Evolutionary conservation across 2,888 invertebrate species (phyloP), one percentile per base, ranked within the genome.

Genomic region (Cataglyphis altisquamis): DNA sequence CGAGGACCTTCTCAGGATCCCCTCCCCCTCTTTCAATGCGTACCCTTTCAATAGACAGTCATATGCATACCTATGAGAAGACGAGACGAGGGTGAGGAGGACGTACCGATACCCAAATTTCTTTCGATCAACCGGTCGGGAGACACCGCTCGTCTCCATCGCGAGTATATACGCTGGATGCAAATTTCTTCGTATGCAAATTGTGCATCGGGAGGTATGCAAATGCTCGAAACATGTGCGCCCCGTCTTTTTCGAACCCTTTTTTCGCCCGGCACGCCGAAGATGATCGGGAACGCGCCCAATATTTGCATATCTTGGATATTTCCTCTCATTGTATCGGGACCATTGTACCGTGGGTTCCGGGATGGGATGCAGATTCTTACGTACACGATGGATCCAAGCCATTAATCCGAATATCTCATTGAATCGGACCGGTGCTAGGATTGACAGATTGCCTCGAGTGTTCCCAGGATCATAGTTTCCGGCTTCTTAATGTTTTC

Each of bases 321-420:
- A 93, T 94, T 94, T 94, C 94, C 94, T 94, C 94, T 94, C 94
- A 94, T 94, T 94, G 94, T 94, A 93, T 94, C 92, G 92, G 90
- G 80, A 89, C 92, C 89, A 93, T 94, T 94, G 93, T 92, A 90
- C 91, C 90, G 86, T 90, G 91, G 91, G 90, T 89, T 72, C 90
- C 92, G 91, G 86, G 83, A 92, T 91, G 91, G 92, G 92, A 91
- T 90, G 87, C 89, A 83, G 70, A 77, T 77, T 78, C 64, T 84
- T 78, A 62, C 68, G 60, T 84, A 12, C 70, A 68, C 83, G 86
- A 87, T 92, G 92, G 93, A 94, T 94, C 93, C 93, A 89, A 93
- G 88, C 94, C 94, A 94, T 94, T 94, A 94, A 94, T 94, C 94
- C 94, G 93, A 93, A 93, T 93, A 94, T 94, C 92, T 90, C 92